Evolutionary conservation across 2,113 vertebrate genomes (phyloP), one percentile per base, ranked within the genome.

Genomic region (Pollimyrus isidori): DNA sequence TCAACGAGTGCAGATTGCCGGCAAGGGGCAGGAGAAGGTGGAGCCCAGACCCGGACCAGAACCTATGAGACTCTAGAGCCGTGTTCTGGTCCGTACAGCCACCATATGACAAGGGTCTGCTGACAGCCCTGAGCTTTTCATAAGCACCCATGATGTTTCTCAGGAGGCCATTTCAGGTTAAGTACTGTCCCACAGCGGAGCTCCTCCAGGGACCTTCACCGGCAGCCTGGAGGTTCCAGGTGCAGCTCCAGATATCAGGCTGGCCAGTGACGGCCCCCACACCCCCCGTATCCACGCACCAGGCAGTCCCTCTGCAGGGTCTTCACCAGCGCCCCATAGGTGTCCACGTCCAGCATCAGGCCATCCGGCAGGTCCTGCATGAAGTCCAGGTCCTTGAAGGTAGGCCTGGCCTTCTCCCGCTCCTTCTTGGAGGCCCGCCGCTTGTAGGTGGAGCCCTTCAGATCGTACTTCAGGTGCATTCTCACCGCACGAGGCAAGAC

Each of bases 391-490:
- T 99, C 98, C 94, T 99, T 99, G 95, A 97, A 99, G 0, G 98
- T 99, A 84, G 98, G 98, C 91, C 93, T 94, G 80, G 96, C 96
- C 92, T 99, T 99, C 90, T 99, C 98, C 30, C 98, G 95, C 90
- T 99, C 98, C 91, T 99, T 99, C 93, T 96, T 98, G 92, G 98
- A 99, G 0, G 98, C 98, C 13, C 98, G 95, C 69, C 98, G 96
- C 93, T 99, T 99, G 92, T 99, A 99, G 0, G 98, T 99, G 0
- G 98, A 99, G 82, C 98, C 98, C 94, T 99, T 99, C 91, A 99
- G 95, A 96, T 99, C 98, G 0, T 97, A 99, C 87, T 99, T 99
- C 89, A 99, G 96, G 94, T 99, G 98, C 98, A 99, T 99, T 91
- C 97, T 97, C 45, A 99, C 98, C 1, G 97, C 97, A 0, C 98